Base-by-base conservation (phyloP, 2,888 invertebrate genomes). In the Seladonia tumulorum region DNA sequence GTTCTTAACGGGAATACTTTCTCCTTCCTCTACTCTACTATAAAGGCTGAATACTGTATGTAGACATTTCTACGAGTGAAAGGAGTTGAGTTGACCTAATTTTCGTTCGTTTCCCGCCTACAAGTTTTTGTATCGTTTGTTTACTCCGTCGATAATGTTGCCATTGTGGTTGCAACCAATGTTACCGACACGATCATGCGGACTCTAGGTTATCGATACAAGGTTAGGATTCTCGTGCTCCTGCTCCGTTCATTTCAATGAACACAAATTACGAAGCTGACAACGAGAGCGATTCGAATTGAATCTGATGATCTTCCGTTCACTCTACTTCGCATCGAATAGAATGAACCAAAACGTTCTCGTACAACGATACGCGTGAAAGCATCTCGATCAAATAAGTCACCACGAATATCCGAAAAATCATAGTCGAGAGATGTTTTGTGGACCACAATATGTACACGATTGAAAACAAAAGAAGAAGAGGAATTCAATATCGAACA, bases 31-130 rank as follows among this genome's bases (percentile, higher is more conserved):
- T 88, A 91, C 87, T 72, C 10, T 42, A 42, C 42, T 45, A 70
- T 83, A 68, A 60, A 79, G 45, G 72, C 66, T 42, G 76, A 18
- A 14, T 35, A 53, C 10, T 66, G 66, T 68, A 35, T 35, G n/a
- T 22, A 74, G 63, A 66, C n/a, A n/a, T 74, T 83, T 29, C 60
- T 74, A 76, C 74, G 87, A 87, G 88, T 89, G 90, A 90, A 91
- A 88, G 88, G 87, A 18, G 57, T 60, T 16, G 29, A 29, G 57
- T 63, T 75, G 82, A 88, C 85, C 88, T 68, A 88, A 53, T 83
- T 83, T 60, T n/a, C 68, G 4, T 18, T 75, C 71, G n/a, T n/a
- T 70, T 70, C 22, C 68, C 42, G 42, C 42, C 7, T 14, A 4
- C 35, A 16, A 71, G 49, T 39, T 72, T 29, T 72, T 78, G 29